These are phyloP conservation scores for Norana najaformis DNA, from an alignment of 2,888 invertebrate species.

Conservation along the genomic window DNA sequence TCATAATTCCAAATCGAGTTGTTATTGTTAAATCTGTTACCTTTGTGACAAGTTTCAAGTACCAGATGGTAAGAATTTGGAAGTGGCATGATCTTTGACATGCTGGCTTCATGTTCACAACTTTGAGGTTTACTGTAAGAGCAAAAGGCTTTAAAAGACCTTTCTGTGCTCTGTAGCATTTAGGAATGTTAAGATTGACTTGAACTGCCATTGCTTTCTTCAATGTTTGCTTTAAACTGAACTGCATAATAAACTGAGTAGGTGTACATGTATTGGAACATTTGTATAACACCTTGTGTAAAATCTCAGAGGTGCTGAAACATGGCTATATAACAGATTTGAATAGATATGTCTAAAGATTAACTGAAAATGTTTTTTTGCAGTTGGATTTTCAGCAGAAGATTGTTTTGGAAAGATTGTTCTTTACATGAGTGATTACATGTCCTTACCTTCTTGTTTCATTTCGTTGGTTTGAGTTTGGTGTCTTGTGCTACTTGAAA, in stretches of 20 bases:
- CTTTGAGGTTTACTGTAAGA: too few relatives aligned
- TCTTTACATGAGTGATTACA: not conserved
- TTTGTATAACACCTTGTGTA: too few relatives aligned
- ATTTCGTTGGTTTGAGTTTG: constrained; percentile 2
- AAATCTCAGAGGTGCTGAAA: too few relatives aligned
- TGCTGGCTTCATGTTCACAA: too few relatives aligned
- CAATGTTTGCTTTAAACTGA: too few relatives aligned
- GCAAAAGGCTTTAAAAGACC: too few relatives aligned
- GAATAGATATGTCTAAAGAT: not conserved
- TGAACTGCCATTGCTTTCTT: too few relatives aligned
- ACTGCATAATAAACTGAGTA: too few relatives aligned
- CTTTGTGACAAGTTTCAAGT: not conserved
- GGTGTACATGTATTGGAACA: too few relatives aligned
- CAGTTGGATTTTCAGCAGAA: not conserved
- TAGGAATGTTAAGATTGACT: too few relatives aligned
- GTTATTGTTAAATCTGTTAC: not conserved
- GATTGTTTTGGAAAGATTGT: not conserved
- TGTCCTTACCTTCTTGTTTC: not conserved
- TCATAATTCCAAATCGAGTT: not conserved
- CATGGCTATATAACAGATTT: not conserved
- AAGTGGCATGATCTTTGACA: not conserved
- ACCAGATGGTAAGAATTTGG: not conserved
- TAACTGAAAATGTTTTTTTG: not conserved
- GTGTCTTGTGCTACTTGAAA: not conserved
- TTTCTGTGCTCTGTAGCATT: too few relatives aligned